These are phyloP conservation scores for Drepanosiphum platanoidis DNA, from an alignment of 2,888 invertebrate genomes.

Conservation along the genomic window DNA sequence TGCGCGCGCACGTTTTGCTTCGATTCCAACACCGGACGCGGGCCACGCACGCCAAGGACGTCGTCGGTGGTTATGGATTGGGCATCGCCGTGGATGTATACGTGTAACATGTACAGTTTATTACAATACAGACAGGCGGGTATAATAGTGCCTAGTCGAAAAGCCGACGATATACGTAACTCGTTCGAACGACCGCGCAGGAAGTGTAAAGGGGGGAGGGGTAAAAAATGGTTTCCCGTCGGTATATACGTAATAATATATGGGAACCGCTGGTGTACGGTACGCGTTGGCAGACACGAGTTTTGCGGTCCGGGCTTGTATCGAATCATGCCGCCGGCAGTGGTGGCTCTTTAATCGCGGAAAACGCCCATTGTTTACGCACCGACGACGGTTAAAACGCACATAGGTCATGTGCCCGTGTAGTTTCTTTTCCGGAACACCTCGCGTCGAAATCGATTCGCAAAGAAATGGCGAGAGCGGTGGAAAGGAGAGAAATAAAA, in stretches of 20 bases:
- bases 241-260: background rate
- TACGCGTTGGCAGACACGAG: background rate
- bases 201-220: too few relatives aligned
- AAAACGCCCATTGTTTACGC: constrained; percentile 33
- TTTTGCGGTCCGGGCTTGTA: background rate
- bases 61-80: too few relatives aligned
- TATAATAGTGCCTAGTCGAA: too few relatives aligned
- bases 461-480: background rate
- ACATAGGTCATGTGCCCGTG: background rate
- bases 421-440: background rate
- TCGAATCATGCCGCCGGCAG: constrained; percentile 21
- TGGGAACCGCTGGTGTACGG: background rate
- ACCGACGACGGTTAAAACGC: background rate
- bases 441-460: constrained; percentile 20
- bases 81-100: too few relatives aligned
- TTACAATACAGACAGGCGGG: too few relatives aligned
- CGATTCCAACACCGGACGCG: too few relatives aligned
- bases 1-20: too few relatives aligned
- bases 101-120: too few relatives aligned
- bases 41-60: too few relatives aligned
- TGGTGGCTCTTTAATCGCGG: background rate
- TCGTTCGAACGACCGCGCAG: too few relatives aligned
- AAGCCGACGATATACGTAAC: too few relatives aligned
- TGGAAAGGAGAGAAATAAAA: background rate
- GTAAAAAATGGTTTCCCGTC: too few relatives aligned